Evolutionary conservation across 23 tunicate species (phyloP).

Genomic region (Diplosoma virens): DNA sequence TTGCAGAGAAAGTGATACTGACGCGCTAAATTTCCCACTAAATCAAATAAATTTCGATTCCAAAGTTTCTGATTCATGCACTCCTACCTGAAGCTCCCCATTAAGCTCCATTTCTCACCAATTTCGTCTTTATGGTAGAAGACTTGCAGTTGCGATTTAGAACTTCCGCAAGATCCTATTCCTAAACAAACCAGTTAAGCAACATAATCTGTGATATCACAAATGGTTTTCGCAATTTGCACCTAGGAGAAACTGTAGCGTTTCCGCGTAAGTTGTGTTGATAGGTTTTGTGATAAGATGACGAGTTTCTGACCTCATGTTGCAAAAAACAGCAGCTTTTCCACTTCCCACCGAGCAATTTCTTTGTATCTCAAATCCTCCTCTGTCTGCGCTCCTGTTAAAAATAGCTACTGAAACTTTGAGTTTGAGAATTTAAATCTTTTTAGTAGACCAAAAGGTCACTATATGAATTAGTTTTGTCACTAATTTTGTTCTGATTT

Average conservation of each 20-base stretch:
- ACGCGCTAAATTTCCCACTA: too few species aligned
- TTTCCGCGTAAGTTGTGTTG: slow-evolving; percentile 35
- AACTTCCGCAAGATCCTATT: slow-evolving; percentile 17
- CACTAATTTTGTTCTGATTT: too few species aligned
- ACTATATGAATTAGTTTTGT: too few species aligned
- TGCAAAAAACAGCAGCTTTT: slow-evolving; percentile 68
- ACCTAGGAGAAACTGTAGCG: slow-evolving; percentile 60
- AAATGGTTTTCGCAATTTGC: not conserved
- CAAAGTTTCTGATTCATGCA: too few species aligned
- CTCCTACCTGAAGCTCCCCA: slow-evolving; percentile 25
- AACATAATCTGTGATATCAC: not conserved
- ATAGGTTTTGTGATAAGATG: slow-evolving; percentile 42
- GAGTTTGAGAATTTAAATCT: not conserved
- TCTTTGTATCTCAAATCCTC: slow-evolving; percentile 5
- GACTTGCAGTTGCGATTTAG: slow-evolving; percentile 1
- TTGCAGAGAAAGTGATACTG: too few species aligned
- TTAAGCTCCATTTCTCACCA: slow-evolving; percentile 15
- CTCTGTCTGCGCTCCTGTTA: slow-evolving; percentile 33
- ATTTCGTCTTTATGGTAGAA: not conserved
- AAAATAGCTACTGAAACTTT: not conserved
- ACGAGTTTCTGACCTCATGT: slow-evolving; percentile 2
- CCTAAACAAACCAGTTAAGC: slow-evolving; percentile 6
- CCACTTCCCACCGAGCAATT: slow-evolving; percentile 38
- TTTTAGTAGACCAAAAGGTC: not conserved
- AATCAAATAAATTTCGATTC: too few species aligned